Evolutionary conservation across 2,888 invertebrate genomes (phyloP), one percentile per base, ranked within the genome.

Genomic region (Aspidiotus rigidus): DNA sequence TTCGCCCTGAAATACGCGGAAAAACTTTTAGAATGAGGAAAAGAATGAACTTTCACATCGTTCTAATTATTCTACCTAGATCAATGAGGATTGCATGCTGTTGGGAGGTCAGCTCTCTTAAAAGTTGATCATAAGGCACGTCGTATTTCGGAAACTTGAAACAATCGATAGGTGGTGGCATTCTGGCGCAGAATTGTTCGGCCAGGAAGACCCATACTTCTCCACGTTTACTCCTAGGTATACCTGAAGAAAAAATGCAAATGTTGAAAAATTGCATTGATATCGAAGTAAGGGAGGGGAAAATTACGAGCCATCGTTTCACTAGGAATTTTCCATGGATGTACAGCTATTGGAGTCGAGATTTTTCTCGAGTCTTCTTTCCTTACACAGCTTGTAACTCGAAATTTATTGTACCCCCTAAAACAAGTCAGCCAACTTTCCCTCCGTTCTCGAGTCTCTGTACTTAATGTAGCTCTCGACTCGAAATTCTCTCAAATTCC

Each of bases 21-120:
- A 28, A 28, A 28, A 28, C 28, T 28, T 28, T 28, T 28, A 28
- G 28, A 28, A 28, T 28, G 28, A 28, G 28, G 28, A 28, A 28
- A 28, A 1, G 28, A 28, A 28, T 28, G 28, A 28, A 28, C 5
- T 28, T 28, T 28, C 28, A 28, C 5, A 28, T 28, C 28, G 28
- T 49, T 11, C 11, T 49, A 49, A 67, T 13, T 53, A 53, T 72
- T 79, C 78, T 76, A 83, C 91, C 95, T 72, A 97, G 80, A 78
- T 97, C 97, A 69, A 97, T 96, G 59, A 97, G 84, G 74, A 97
- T 98, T 0, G 95, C 93, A 77, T 97, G 97, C 77, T 97, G 97
- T 75, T 96, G 93, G 39, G 93, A 91, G 0, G 97, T 95, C 13
- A 97, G 83, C 72, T 92, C 90, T 55, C 88, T 87, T 28, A 95